Evolutionary conservation across 2,888 invertebrate species (phyloP).

Genomic region (Epinotia ramella): DNA sequence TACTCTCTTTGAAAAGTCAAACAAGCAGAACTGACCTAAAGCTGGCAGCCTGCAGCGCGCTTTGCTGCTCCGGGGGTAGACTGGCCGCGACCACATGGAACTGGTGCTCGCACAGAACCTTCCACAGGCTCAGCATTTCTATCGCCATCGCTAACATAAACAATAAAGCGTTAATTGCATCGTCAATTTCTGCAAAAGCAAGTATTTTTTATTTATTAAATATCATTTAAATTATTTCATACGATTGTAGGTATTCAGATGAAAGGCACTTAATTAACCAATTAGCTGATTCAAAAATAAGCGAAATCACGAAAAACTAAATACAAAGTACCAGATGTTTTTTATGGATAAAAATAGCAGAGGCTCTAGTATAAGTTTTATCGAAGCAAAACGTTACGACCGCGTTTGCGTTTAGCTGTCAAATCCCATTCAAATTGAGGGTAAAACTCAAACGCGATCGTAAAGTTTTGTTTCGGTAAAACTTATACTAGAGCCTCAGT

Average conservation of each 20-base stretch:
- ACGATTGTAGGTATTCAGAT: too few relatives aligned
- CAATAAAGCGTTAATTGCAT: slow-evolving; percentile 40
- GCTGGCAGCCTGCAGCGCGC: slow-evolving; percentile 86
- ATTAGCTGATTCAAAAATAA: not conserved
- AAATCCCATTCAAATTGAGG: too few relatives aligned
- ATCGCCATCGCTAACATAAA: slow-evolving; percentile 87
- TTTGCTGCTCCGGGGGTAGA: slow-evolving; percentile 88
- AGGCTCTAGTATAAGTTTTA: too few relatives aligned
- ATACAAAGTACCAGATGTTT: not conserved
- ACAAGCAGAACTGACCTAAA: slow-evolving; percentile 74
- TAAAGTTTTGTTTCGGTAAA: too few relatives aligned
- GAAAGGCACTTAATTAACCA: too few relatives aligned
- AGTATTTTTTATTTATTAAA: too few relatives aligned
- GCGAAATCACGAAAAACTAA: not conserved
- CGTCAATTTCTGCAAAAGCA: too few relatives aligned
- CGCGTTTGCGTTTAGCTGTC: too few relatives aligned
- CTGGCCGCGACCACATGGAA: slow-evolving; percentile 91
- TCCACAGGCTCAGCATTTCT: slow-evolving; percentile 97
- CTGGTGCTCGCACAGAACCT: slow-evolving; percentile 96
- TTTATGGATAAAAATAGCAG: not conserved
- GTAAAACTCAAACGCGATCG: too few relatives aligned
- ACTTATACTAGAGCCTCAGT: too few relatives aligned
- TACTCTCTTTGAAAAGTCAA: not conserved
- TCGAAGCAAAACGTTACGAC: too few relatives aligned
- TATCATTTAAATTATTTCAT: too few relatives aligned